Evolutionary conservation across 2,888 invertebrate species (phyloP), one percentile per base, ranked within the genome.

Genomic region (Pantelozetes paolii): DNA sequence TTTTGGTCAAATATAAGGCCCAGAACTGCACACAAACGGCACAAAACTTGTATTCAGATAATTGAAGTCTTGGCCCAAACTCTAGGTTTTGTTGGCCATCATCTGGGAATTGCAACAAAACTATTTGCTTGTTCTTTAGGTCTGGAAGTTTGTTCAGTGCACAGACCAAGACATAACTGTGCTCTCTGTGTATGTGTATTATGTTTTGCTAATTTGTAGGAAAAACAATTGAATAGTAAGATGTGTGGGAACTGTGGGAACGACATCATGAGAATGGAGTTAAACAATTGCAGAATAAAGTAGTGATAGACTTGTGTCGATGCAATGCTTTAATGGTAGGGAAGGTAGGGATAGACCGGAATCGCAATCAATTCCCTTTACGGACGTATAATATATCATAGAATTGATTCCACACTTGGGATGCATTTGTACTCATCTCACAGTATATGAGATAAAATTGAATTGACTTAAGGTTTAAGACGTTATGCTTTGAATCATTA

Each of bases 391-490:
- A 59, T 59, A 59, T 59, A 59, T 30, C 59, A 30, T 59, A 59
- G 9, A 28, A 59, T 59, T 30, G 59, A 59, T 59, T 59, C 59
- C 6, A 32, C 59, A 59, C 59, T 26, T 30, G 59, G 59, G 59
- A 59, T 59, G 30, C 59, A 59, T 59, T 59, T 59, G 59, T 59
- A 30, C 59, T 30, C 59, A 59, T 59, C 30, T 26, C 59, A 30
- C 59, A 30, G 30, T 32, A 59, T 30, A 59, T 59, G 32, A 59
- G 59, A 59, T 59, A 20, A 59, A 59, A 59, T 59, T 59, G 30
- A 59, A 59, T 59, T 59, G 59, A 59, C 59, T 59, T 32, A 28
- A 59, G 32, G 26, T 59, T 59, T 59, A 32, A 59, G 59, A 59
- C 59, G 23, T 8, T 23, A 57, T 57, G 23, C 13, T 1, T 30